Evolutionary conservation across 2,797 vertebrate genomes (phyloP).

Genomic region (Pitangus sulphuratus): DNA sequence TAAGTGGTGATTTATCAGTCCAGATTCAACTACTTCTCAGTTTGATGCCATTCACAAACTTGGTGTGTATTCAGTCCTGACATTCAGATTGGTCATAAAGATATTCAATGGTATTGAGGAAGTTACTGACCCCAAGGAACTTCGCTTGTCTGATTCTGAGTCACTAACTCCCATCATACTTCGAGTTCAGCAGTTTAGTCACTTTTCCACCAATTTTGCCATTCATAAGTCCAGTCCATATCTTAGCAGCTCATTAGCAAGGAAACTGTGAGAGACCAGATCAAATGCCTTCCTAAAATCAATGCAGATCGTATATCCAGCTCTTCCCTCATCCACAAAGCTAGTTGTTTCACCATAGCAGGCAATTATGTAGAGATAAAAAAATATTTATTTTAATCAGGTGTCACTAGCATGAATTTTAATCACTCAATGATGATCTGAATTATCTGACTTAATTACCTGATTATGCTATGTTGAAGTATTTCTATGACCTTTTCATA

Average conservation of each 20-base stretch:
- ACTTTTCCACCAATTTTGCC: neutral
- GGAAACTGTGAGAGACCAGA: neutral
- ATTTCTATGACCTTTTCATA: constrained; percentile 48
- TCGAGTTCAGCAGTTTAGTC: neutral
- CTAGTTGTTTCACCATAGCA: neutral
- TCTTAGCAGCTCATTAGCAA: neutral
- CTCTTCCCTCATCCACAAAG: neutral
- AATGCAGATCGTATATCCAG: neutral
- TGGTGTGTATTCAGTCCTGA: neutral
- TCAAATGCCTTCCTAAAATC: neutral
- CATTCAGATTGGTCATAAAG: neutral
- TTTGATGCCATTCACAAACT: neutral
- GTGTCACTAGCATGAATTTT: constrained; percentile 42
- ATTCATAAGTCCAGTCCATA: neutral
- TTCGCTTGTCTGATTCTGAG: neutral
- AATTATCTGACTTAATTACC: constrained; percentile 53
- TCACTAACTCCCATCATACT: neutral
- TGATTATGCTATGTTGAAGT: constrained; percentile 48
- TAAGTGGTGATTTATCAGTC: neutral
- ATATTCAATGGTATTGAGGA: neutral
- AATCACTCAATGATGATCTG: constrained; percentile 31
- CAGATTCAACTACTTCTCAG: neutral
- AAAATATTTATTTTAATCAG: constrained; percentile 54
- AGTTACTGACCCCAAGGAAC: neutral
- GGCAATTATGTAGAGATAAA: constrained; percentile 4